A percentile compares a stretch with the other conserved stretches of the same genome.
Evolutionary conservation across 2,888 invertebrate genomes (phyloP).

Genomic region (Meta bourneti): DNA sequence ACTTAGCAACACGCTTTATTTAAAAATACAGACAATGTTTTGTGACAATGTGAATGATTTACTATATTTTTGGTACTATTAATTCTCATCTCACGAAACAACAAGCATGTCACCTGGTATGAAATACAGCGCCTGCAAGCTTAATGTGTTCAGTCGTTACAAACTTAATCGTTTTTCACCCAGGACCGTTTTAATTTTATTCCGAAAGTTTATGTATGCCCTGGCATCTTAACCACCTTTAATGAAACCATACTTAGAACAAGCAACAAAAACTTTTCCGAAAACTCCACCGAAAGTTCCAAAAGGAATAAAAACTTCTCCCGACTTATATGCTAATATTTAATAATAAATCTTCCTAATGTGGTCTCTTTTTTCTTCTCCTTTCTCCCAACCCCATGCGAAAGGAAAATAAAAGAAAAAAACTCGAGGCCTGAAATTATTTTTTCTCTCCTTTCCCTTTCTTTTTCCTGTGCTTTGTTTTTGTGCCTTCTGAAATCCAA

Average conservation of each 20-base stretch:
- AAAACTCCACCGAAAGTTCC: constrained; percentile 14
- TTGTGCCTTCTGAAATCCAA: constrained; percentile 26
- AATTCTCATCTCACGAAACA: neutral
- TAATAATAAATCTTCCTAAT: constrained; percentile 62
- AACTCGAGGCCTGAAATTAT: neutral
- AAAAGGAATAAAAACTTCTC: constrained; percentile 1
- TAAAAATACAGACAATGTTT: too few relatives aligned
- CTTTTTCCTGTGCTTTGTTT: neutral
- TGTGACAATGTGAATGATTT: too few relatives aligned
- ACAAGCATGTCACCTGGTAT: neutral
- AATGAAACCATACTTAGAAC: constrained; percentile 20
- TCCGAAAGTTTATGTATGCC: neutral
- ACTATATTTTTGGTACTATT: neutral
- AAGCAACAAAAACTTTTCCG: constrained; percentile 36
- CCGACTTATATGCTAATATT: constrained; percentile 63
- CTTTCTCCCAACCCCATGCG: neutral
- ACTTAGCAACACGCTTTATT: too few relatives aligned
- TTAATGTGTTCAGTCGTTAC: neutral
- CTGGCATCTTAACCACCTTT: constrained; percentile 15
- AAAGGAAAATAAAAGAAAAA: constrained; percentile 12
- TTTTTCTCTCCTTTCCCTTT: constrained; percentile 9
- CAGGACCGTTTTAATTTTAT: constrained; percentile 10
- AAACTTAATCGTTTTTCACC: neutral
- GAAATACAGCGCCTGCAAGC: neutral
- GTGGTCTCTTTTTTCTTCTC: constrained; percentile 18